phyloP scores from a whole-genome alignment of 2,888 invertebrate species.

The Sisyra nigra region DNA sequence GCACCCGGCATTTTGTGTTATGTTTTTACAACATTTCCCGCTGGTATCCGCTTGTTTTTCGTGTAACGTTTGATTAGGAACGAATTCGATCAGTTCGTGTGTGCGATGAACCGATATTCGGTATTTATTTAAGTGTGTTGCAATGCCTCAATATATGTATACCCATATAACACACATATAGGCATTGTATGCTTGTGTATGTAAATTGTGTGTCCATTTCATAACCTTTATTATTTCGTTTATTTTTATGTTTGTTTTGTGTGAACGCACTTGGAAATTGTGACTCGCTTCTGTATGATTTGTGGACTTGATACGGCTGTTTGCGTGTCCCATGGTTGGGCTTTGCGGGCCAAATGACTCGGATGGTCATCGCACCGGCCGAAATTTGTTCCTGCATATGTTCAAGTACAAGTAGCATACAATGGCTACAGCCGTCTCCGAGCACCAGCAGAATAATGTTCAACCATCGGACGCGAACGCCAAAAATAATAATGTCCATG shows the following conservation, averaged over 20 bases:
- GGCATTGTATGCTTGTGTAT: not conserved
- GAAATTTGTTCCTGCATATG: not conserved
- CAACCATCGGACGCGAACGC: constrained; percentile 31
- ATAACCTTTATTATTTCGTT: not conserved
- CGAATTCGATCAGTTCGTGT: not conserved
- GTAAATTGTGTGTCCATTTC: constrained; percentile 1
- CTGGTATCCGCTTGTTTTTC: not conserved
- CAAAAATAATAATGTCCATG: not conserved
- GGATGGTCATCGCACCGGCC: not conserved
- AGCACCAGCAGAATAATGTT: constrained; percentile 65
- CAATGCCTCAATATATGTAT: constrained; percentile 26
- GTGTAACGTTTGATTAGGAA: not conserved
- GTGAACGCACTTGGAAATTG: not conserved
- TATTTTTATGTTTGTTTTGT: not conserved
- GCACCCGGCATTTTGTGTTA: constrained; percentile 8
- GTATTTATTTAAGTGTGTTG: constrained; percentile 30
- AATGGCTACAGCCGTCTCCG: constrained; percentile 77
- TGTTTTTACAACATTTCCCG: constrained; percentile 1
- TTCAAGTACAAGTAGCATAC: constrained; percentile 24
- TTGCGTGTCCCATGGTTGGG: constrained; percentile 1
- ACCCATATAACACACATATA: not conserved
- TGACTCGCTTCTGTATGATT: not conserved
- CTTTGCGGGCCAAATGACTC: not conserved
- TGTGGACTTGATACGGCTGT: not conserved
- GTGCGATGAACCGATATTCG: not conserved